phyloP scores from a whole-genome alignment of 2,797 vertebrate species.

The Enteromius argenteus region DNA sequence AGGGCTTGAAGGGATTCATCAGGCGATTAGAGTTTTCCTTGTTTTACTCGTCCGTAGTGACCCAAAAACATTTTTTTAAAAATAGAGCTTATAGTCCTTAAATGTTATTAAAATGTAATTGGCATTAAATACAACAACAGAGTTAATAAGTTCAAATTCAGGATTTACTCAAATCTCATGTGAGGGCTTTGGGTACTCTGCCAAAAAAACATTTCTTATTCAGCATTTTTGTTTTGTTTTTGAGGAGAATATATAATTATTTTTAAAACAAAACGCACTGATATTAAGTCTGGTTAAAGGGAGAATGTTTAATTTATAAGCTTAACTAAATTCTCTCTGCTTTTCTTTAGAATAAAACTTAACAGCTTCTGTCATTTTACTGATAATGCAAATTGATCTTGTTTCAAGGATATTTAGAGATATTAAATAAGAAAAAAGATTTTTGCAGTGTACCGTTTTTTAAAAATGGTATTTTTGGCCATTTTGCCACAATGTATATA shows the following conservation, averaged over 20 bases:
- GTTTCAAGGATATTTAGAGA: background rate
- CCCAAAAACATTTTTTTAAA: conserved; percentile 6
- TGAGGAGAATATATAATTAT: background rate
- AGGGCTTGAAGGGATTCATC: background rate
- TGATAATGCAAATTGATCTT: background rate
- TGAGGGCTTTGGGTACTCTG: background rate
- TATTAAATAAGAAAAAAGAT: background rate
- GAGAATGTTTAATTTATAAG: background rate
- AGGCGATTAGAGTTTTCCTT: background rate
- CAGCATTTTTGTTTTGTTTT: background rate
- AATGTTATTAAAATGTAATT: background rate
- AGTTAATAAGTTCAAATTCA: background rate
- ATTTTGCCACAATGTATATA: background rate
- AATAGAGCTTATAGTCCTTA: background rate
- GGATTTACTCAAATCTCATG: background rate
- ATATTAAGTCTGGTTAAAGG: too few relatives aligned
- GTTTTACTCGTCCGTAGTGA: background rate
- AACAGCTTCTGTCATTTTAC: background rate
- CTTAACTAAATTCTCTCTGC: too few relatives aligned
- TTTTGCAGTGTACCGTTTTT: background rate
- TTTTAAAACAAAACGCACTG: background rate
- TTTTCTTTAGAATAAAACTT: background rate
- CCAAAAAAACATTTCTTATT: background rate
- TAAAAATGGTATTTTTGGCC: background rate
- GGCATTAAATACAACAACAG: background rate